phyloP scores from a whole-genome alignment of 2,888 invertebrate genomes.

The Cylindroiulus punctatus region DNA sequence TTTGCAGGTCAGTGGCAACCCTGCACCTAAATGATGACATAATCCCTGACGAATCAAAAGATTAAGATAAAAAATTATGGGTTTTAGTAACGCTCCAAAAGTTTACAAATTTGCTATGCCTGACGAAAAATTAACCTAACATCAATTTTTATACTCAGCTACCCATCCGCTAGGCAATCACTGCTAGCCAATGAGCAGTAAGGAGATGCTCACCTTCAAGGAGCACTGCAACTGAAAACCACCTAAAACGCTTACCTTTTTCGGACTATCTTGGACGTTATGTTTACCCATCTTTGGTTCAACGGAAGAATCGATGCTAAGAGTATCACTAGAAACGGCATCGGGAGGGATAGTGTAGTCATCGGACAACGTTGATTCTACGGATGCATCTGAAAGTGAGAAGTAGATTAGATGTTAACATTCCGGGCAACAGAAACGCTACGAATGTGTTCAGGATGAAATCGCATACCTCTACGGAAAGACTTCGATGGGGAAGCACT shows the following conservation, averaged over 20 bases:
- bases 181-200: too few species aligned
- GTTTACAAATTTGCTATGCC: too few species aligned
- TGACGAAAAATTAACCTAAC: too few species aligned
- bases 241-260: slow-evolving; percentile 58
- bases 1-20: too few species aligned
- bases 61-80: too few species aligned
- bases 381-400: slow-evolving; percentile 70
- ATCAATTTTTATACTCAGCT: too few species aligned
- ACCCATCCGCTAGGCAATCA: too few species aligned
- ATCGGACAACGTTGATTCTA: slow-evolving; percentile 93
- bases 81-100: too few species aligned
- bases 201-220: too few species aligned
- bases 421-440: neutral
- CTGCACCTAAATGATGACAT: too few species aligned
- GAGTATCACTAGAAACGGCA: slow-evolving; percentile 82
- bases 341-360: slow-evolving; percentile 97
- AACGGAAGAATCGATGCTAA: slow-evolving; percentile 75
- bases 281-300: slow-evolving; percentile 55
- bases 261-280: slow-evolving; percentile 62
- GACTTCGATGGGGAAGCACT: slow-evolving; percentile 61
- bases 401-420: neutral
- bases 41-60: too few species aligned
- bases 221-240: neutral
- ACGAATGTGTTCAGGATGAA: too few species aligned
- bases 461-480: slow-evolving; percentile 63